Conservation (phyloP, 2,797 vertebrate genomes). For the Phrynocephalus forsythii region DNA sequence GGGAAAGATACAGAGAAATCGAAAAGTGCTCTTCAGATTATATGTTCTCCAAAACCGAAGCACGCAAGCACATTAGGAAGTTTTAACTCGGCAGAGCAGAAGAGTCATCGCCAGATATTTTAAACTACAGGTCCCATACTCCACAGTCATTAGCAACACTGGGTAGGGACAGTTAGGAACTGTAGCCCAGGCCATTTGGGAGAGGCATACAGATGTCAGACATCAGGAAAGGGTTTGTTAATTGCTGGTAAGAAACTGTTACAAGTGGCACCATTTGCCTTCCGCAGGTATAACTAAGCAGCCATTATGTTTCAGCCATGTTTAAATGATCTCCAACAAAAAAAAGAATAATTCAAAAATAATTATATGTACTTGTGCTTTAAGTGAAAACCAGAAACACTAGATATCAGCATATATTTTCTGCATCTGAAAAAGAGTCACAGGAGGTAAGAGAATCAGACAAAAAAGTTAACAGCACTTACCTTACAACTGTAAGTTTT, state of each 20-base stretch:
- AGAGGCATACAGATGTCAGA: background rate
- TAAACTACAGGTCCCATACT: background rate
- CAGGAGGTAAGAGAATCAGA: background rate
- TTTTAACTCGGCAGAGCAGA: too few species aligned
- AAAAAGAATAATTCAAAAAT: too few species aligned
- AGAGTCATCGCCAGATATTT: background rate
- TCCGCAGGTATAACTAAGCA: too few species aligned
- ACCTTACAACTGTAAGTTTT: slow-evolving; percentile 99
- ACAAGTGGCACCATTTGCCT: too few species aligned
- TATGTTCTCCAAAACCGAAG: background rate
- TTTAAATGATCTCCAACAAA: background rate
- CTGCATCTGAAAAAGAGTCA: too few species aligned
- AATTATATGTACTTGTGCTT: background rate
- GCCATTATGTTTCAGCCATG: too few species aligned
- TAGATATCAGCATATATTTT: background rate
- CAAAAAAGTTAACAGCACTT: slow-evolving; percentile 57
- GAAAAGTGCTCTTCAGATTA: background rate
- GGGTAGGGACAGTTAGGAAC: background rate
- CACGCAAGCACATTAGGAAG: too few species aligned
- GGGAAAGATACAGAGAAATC: background rate
- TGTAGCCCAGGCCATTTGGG: background rate
- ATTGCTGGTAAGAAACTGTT: too few species aligned
- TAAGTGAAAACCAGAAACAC: background rate
- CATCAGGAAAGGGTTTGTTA: too few species aligned
- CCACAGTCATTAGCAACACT: background rate